Base-by-base conservation (phyloP, 2,113 vertebrate genomes). In the Brachyhypopomus occidentalis region DNA sequence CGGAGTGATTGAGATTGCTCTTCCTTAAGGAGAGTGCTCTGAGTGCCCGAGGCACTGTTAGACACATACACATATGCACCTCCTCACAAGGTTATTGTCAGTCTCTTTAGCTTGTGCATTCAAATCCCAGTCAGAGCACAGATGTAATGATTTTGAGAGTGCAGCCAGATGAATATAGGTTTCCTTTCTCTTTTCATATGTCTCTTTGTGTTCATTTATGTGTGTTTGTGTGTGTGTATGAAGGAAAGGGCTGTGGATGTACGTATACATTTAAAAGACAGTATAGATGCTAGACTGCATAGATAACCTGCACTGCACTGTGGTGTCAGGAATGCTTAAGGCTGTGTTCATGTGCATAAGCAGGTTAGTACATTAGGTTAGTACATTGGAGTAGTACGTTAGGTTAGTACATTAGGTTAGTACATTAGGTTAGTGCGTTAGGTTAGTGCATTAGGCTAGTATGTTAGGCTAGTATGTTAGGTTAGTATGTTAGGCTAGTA, bases 11-110 rank as follows among this genome's bases (percentile, higher is more conserved):
- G 23, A 78, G 70, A 23, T 82, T 1, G 41, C 2, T 8, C 41
- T 41, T 41, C 41, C 41, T 41, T 41, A 41, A 77, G 75, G 45
- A 59, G 73, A 76, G 72, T 12, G 74, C 69, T 69, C 20, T 45
- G 59, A 83, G 62, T 27, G 48, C 58, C 67, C 58, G 22, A 83
- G 69, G 73, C 60, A 67, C 27, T 36, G 27, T 83, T 67, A 30
- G 1, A 78, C 8, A 74, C 75, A 84, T 62, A 75, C 48, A 79
- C 72, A 48, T n/a, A 19, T 36, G 77, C 36, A 30, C 30, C 30
- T 30, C 30, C 30, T 30, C 30, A 30, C 30, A 30, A 30, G 30
- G 30, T 30, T 30, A 30, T 30, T 30, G 30, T n/a, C n/a, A n/a
- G n/a, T 30, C 30, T 30, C 30, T 30, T 59, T 8, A 25, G 73